Conservation (phyloP, 2,888 invertebrate species). For the Scaptomyza caliginosa region DNA sequence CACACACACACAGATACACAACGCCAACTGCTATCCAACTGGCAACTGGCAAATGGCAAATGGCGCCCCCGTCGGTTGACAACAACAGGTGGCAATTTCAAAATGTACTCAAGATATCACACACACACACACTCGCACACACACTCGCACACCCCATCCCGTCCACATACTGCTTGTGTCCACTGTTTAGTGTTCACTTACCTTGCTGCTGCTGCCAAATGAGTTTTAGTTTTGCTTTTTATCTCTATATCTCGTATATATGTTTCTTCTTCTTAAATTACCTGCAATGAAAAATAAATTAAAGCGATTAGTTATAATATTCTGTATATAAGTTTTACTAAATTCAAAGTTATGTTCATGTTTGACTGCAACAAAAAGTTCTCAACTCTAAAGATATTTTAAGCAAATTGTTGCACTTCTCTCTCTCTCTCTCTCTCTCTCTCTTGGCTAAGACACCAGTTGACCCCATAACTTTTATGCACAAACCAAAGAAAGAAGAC, state of each 20-base stretch:
- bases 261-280: conserved; percentile 23
- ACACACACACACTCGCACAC: background rate
- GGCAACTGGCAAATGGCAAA: conserved; percentile 17
- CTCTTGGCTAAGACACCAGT: conserved; percentile 7
- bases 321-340: too few species aligned
- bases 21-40: conserved; percentile 1
- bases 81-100: conserved; percentile 67
- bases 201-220: conserved; percentile 34
- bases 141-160: background rate
- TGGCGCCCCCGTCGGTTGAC: conserved; percentile 14
- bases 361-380: too few species aligned
- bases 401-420: too few species aligned
- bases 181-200: conserved; percentile 28
- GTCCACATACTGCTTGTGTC: background rate
- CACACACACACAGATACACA: background rate
- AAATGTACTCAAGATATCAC: conserved; percentile 37
- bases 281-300: conserved; percentile 50
- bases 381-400: too few species aligned
- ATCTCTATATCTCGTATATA: background rate
- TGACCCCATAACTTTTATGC: conserved; percentile 40
- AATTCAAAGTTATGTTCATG: too few species aligned
- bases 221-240: conserved; percentile 19
- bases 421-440: too few species aligned
- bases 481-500: background rate
- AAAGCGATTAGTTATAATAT: too few species aligned